Percentiles rank a stretch among this genome's conserved stretches.
These are phyloP conservation scores for Serrognathus titanus DNA, from an alignment of 2,888 invertebrate genomes.

Conservation along the genomic window DNA sequence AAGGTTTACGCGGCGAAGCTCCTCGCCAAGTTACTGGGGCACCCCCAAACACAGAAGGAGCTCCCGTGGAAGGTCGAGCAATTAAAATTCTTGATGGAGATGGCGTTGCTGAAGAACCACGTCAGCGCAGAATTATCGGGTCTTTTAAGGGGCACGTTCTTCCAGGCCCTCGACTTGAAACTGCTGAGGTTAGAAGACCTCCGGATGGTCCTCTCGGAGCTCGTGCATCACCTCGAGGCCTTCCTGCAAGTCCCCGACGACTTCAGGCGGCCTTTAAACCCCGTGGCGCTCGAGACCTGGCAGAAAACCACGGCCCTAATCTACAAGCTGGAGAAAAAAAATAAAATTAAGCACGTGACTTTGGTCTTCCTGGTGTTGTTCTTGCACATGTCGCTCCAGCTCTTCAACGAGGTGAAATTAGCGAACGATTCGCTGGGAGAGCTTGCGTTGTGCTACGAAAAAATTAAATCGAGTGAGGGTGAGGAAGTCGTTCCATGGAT, in stretches of 20 bases:
- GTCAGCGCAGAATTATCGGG: slow-evolving; percentile 59
- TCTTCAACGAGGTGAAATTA: slow-evolving; percentile 69
- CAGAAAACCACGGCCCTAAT: slow-evolving; percentile 57
- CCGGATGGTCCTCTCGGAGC: slow-evolving; percentile 55
- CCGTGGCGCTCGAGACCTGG: slow-evolving; percentile 61
- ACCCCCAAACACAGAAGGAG: slow-evolving; percentile 47
- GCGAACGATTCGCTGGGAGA: slow-evolving; percentile 67
- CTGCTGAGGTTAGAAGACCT: slow-evolving; percentile 63
- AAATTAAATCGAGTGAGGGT: slow-evolving; percentile 46
- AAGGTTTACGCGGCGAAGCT: slow-evolving; percentile 63
- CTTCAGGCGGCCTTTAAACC: slow-evolving; percentile 53
- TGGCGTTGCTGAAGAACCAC: slow-evolving; percentile 60
- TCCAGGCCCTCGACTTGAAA: slow-evolving; percentile 65
- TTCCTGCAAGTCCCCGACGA: slow-evolving; percentile 32
- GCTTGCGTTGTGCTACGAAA: slow-evolving; percentile 67
- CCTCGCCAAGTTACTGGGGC: slow-evolving; percentile 49
- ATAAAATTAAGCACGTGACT: slow-evolving; percentile 50
- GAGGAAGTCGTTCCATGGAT: slow-evolving; percentile 73
- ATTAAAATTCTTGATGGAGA: slow-evolving; percentile 62
- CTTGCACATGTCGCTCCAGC: slow-evolving; percentile 68
- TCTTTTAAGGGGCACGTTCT: slow-evolving; percentile 66
- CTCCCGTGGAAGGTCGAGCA: slow-evolving; percentile 65
- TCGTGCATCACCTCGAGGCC: slow-evolving; percentile 59
- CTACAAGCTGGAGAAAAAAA: slow-evolving; percentile 54
- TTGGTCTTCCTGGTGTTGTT: slow-evolving; percentile 69